phyloP scores from a whole-genome alignment of 2,797 vertebrate genomes.

The Tangara arthus region DNA sequence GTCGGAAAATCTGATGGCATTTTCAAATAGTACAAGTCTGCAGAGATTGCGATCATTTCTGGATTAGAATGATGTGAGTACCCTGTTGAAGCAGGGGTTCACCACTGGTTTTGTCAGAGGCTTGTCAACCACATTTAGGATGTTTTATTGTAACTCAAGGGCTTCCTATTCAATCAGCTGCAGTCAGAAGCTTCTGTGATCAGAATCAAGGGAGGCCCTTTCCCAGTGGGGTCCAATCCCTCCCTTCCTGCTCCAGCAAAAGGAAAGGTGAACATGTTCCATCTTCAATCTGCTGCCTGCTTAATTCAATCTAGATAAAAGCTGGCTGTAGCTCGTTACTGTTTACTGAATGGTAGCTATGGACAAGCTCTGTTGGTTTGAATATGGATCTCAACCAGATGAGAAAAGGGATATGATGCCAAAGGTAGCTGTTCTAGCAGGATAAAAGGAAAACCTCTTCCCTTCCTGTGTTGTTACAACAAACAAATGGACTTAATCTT shows the following conservation, averaged over 20 bases:
- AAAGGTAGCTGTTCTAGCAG: constrained; percentile 25
- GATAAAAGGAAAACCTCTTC: constrained; percentile 45
- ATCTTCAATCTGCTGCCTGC: background rate
- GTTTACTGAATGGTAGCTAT: background rate
- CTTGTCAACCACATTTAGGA: background rate
- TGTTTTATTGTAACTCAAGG: background rate
- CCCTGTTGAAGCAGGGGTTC: background rate
- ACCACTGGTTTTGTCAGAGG: background rate
- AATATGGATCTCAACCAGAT: background rate
- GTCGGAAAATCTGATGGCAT: background rate
- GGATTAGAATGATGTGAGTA: background rate
- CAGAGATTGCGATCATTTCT: background rate
- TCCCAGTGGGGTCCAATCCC: background rate
- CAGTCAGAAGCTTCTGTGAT: background rate
- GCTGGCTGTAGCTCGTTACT: background rate
- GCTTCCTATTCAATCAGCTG: background rate
- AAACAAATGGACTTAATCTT: background rate
- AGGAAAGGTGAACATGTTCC: background rate
- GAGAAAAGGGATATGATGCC: constrained; percentile 21
- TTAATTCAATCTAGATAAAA: background rate
- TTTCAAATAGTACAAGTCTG: background rate
- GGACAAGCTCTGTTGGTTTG: background rate
- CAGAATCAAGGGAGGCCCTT: background rate
- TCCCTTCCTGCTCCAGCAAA: background rate
- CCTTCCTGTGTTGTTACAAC: constrained; percentile 30